Conservation (phyloP, 2,113 vertebrate species). For the Eudyptes chrysolophus region DNA sequence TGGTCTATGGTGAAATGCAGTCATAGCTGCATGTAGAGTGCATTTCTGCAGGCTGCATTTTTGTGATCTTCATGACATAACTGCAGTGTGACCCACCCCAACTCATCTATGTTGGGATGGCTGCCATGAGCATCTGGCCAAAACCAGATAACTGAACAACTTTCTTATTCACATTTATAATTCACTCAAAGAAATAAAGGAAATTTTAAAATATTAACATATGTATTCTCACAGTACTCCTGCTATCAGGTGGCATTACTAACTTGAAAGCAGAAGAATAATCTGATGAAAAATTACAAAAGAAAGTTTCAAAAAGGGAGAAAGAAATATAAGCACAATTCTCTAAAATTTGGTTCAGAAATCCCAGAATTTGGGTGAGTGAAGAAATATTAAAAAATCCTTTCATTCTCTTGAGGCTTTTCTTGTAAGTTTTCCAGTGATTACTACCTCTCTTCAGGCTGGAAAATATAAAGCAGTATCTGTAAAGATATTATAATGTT, state of each 20-base stretch:
- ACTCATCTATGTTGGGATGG: fast-evolving
- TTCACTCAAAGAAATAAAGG: neutral
- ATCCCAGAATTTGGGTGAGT: neutral
- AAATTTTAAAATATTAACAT: neutral
- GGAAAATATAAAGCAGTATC: neutral
- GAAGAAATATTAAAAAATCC: neutral
- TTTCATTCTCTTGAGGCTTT: neutral
- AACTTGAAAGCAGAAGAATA: neutral
- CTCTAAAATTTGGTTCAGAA: neutral
- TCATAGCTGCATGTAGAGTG: neutral
- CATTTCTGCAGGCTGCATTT: neutral
- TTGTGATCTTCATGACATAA: neutral
- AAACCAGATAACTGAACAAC: neutral
- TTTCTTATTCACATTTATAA: neutral
- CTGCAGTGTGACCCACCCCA: no score
- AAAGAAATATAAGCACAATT: neutral
- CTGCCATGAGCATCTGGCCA: neutral
- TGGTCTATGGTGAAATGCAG: neutral
- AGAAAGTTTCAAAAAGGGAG: neutral
- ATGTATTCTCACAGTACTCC: neutral
- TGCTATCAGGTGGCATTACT: neutral
- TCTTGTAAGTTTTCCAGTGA: neutral
- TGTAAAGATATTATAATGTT: neutral
- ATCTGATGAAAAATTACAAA: neutral
- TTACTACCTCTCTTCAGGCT: neutral